phyloP scores from a whole-genome alignment of 1,140 invertebrate genomes.

The Nebria ingens region DNA sequence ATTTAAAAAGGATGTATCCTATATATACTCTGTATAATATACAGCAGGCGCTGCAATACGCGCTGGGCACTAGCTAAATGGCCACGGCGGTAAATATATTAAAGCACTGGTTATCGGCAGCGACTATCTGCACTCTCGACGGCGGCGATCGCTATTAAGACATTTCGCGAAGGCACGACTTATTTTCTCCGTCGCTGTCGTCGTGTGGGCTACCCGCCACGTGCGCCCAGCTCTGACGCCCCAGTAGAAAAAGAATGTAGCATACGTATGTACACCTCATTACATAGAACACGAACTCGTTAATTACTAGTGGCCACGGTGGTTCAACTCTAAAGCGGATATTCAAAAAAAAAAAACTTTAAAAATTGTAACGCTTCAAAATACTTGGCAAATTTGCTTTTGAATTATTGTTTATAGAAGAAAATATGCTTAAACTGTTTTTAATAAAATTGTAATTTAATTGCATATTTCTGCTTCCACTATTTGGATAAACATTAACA shows the following conservation, averaged over 20 bases:
- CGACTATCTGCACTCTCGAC: neutral
- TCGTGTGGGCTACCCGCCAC: neutral
- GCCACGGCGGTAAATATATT: constrained; percentile 7
- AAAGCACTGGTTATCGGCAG: neutral
- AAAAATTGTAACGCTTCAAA: no score
- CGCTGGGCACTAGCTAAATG: neutral
- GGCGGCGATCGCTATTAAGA: constrained; percentile 2
- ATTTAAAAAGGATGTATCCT: neutral
- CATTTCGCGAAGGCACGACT: neutral
- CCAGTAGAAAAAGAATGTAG: no score
- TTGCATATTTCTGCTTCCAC: no score
- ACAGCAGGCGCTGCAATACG: neutral
- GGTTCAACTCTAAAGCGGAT: neutral
- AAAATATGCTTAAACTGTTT: no score
- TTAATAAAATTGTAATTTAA: no score
- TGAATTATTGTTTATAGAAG: no score
- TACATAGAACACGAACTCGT: neutral
- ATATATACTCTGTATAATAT: neutral
- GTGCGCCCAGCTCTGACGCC: neutral
- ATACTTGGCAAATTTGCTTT: no score
- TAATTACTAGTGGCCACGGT: constrained; percentile 6
- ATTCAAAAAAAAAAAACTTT: no score
- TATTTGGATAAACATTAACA: no score
- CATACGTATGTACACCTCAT: neutral
- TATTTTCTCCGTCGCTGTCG: neutral